phyloP scores from a whole-genome alignment of 2,888 invertebrate species.

The Tetranychus truncatus region DNA sequence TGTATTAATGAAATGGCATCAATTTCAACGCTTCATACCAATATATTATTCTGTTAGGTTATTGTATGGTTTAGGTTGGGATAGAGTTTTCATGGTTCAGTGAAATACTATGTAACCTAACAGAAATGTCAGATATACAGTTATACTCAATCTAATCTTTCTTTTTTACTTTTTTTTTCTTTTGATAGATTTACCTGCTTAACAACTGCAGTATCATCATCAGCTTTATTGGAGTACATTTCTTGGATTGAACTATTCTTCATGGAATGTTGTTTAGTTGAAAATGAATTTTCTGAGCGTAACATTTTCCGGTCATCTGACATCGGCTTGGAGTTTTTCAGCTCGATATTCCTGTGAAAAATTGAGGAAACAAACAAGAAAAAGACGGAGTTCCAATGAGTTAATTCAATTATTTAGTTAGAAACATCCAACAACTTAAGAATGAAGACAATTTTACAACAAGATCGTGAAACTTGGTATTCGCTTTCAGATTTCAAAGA shows the following conservation, averaged over 20 bases:
- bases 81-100: neutral
- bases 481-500: too few species aligned
- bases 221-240: constrained; percentile 19
- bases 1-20: neutral
- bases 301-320: neutral
- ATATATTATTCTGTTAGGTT: neutral
- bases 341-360: neutral
- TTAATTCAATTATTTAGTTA: too few species aligned
- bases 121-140: neutral
- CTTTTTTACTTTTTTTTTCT: neutral
- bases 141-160: neutral
- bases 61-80: neutral
- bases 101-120: neutral
- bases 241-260: constrained; percentile 4
- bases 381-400: too few species aligned
- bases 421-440: too few species aligned
- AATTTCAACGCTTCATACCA: neutral
- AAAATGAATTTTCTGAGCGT: neutral
- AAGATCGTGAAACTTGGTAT: too few species aligned
- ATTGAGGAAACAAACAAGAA: neutral
- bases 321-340: neutral
- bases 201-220: constrained; percentile 32
- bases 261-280: neutral
- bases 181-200: constrained; percentile 30
- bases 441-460: too few species aligned